phyloP scores from a whole-genome alignment of 2,888 invertebrate species.

The Copidosoma aretas region DNA sequence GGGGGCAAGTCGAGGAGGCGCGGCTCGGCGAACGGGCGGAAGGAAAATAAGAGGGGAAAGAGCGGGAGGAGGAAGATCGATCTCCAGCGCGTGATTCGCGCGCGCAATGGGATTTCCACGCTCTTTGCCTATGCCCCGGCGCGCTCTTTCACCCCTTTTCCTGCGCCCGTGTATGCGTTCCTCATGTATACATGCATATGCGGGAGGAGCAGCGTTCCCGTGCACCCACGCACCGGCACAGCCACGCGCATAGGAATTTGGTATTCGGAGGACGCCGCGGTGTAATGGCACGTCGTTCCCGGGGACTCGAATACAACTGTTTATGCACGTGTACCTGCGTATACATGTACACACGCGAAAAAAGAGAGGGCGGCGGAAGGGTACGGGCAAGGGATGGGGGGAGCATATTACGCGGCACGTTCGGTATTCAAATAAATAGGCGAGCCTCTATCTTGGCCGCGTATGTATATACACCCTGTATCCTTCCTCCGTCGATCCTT shows the following conservation, averaged over 20 bases:
- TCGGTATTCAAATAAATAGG: conserved; percentile 41
- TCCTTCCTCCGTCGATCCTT: no score
- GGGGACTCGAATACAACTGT: conserved; percentile 55
- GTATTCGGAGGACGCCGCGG: conserved; percentile 53
- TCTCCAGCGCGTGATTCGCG: conserved; percentile 39
- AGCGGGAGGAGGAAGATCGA: conserved; percentile 33
- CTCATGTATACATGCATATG: no score
- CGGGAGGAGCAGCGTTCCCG: no score
- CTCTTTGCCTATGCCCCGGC: conserved; percentile 1
- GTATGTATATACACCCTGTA: no score
- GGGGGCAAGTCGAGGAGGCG: no score
- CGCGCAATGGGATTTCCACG: background rate
- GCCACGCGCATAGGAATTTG: conserved; percentile 46
- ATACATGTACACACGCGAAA: conserved; percentile 46
- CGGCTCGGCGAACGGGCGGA: background rate
- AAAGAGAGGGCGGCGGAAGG: conserved; percentile 3
- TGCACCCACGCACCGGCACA: no score
- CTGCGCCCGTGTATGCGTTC: no score
- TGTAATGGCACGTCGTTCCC: conserved; percentile 55
- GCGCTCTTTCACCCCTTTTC: conserved; percentile 6
- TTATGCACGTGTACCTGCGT: conserved; percentile 35
- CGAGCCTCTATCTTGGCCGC: conserved; percentile 36
- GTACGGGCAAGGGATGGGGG: no score
- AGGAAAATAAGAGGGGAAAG: background rate
- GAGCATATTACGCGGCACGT: conserved; percentile 37